Conservation (phyloP, 2,888 invertebrate genomes). For the Tanaodytes sp. region DNA sequence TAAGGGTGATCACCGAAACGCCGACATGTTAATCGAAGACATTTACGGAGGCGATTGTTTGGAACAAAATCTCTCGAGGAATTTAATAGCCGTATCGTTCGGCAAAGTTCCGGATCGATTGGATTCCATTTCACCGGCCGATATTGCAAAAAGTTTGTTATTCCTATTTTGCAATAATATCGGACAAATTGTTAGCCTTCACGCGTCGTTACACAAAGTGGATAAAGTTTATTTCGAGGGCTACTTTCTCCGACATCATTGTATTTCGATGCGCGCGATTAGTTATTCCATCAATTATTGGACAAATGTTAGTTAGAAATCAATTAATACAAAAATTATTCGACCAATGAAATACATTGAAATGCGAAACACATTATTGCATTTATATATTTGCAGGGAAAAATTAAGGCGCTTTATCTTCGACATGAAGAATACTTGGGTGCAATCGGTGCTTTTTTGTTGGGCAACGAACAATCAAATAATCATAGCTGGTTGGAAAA, state of each 20-base stretch:
- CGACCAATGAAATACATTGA: neutral
- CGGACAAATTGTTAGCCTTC: conserved; percentile 81
- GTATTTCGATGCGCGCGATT: conserved; percentile 81
- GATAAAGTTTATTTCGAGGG: conserved; percentile 81
- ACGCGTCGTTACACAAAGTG: conserved; percentile 78
- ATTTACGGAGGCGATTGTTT: conserved; percentile 79
- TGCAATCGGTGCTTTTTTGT: conserved; percentile 81
- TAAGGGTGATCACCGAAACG: conserved; percentile 78
- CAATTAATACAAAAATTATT: neutral
- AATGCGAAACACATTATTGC: neutral
- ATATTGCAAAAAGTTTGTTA: conserved; percentile 78
- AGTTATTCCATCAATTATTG: conserved; percentile 80
- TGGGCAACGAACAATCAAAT: conserved; percentile 77
- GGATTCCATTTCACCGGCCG: too few species aligned
- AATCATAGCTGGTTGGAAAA: conserved; percentile 81
- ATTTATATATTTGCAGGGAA: conserved; percentile 68
- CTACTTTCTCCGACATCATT: conserved; percentile 80
- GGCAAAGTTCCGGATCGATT: too few species aligned
- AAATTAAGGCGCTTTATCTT: conserved; percentile 79
- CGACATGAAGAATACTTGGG: conserved; percentile 82
- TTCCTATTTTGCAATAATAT: conserved; percentile 81
- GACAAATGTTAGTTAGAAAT: conserved; percentile 74
- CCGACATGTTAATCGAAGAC: conserved; percentile 80
- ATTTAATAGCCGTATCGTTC: conserved; percentile 81
- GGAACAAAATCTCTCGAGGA: conserved; percentile 76